Evolutionary conservation across 2,113 vertebrate genomes (phyloP).

Genomic region (Callaeas wilsoni): DNA sequence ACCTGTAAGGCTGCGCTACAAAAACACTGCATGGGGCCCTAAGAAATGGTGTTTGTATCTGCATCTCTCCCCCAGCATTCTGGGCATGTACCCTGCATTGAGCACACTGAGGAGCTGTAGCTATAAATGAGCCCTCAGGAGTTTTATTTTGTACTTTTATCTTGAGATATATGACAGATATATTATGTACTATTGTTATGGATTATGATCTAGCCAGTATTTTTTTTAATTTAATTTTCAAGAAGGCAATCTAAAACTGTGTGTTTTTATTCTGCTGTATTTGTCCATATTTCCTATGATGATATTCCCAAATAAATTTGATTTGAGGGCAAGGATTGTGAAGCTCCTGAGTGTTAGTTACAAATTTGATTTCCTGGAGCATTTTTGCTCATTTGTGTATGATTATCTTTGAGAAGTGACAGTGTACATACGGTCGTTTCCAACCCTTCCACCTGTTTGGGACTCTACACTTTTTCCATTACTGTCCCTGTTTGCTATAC

Average conservation of each 20-base stretch:
- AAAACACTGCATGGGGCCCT: conserved; percentile 39
- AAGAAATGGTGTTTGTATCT: conserved; percentile 15
- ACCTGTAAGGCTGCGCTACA: background rate
- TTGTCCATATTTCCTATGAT: conserved; percentile 69
- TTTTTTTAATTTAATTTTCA: conserved; percentile 68
- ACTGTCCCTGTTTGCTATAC: background rate
- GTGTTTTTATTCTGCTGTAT: conserved; percentile 68
- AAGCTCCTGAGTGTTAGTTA: conserved; percentile 44
- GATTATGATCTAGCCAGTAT: conserved; percentile 48
- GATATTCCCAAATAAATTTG: conserved; percentile 74
- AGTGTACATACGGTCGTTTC: background rate
- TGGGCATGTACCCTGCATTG: conserved; percentile 20
- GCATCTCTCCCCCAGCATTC: conserved; percentile 22
- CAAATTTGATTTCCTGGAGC: background rate
- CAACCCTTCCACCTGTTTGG: background rate
- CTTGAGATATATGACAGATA: conserved; percentile 20
- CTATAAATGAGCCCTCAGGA: background rate
- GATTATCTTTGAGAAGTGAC: background rate
- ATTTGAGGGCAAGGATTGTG: conserved; percentile 60
- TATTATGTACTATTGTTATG: conserved; percentile 53
- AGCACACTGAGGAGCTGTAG: conserved; percentile 23
- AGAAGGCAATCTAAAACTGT: conserved; percentile 30
- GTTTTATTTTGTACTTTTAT: conserved; percentile 50
- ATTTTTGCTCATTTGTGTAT: background rate
- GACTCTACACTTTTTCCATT: background rate